Conservation (phyloP, 1,140 invertebrate species). For the Zaprionus vittiger region DNA sequence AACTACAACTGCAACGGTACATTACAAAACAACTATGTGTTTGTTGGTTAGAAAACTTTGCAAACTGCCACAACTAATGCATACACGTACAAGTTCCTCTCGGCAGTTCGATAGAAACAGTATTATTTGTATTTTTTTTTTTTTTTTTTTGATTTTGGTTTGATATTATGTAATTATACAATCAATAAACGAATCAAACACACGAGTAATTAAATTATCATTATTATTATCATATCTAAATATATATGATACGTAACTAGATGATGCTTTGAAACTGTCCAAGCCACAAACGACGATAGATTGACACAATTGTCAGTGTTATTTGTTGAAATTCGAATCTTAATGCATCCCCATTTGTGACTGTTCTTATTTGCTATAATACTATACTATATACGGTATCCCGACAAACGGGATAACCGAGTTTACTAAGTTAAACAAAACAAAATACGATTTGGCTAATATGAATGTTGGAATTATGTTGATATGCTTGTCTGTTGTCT, state of each 20-base stretch:
- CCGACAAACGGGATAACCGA: constrained; percentile 5
- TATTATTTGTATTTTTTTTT: background rate
- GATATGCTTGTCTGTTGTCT: constrained; percentile 42
- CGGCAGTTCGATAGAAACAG: constrained; percentile 17
- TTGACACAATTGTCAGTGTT: background rate
- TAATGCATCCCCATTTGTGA: constrained; percentile 29
- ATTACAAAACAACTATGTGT: constrained; percentile 25
- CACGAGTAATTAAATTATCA: constrained; percentile 15
- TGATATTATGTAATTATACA: constrained; percentile 23
- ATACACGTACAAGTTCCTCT: constrained; percentile 36
- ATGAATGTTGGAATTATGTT: constrained; percentile 30
- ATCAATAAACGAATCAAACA: constrained; percentile 27
- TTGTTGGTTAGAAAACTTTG: constrained; percentile 19
- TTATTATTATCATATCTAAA: constrained; percentile 13
- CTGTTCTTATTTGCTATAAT: constrained; percentile 14
- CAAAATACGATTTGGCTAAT: constrained; percentile 34
- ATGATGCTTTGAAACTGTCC: constrained; percentile 32
- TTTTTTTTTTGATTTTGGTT: background rate
- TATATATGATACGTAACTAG: constrained; percentile 29
- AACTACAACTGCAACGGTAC: constrained; percentile 20
- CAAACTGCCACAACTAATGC: constrained; percentile 33
- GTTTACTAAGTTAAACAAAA: constrained; percentile 23
- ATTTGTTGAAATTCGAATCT: background rate
- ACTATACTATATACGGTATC: background rate
- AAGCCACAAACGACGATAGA: constrained; percentile 35